Evolutionary conservation across 2,888 invertebrate species (phyloP).

Genomic region (Cremastinae sp.): DNA sequence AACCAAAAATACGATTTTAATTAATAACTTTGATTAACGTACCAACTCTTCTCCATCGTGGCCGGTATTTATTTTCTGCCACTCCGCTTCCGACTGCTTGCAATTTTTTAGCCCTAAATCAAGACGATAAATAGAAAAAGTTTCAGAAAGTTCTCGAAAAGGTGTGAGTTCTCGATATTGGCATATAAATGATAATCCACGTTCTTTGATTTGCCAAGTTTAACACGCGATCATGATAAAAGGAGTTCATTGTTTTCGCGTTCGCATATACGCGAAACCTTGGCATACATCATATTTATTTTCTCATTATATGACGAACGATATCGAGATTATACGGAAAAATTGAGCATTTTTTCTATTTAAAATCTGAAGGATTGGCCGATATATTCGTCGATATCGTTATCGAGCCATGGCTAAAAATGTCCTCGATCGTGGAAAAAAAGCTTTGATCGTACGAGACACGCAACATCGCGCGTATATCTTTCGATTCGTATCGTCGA

Average conservation of each 20-base stretch:
- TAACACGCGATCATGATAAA: conserved; percentile 39
- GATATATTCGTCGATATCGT: conserved; percentile 28
- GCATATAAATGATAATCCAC: conserved; percentile 35
- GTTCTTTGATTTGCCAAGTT: conserved; percentile 40
- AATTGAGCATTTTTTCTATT: conserved; percentile 23
- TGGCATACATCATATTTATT: conserved; percentile 55
- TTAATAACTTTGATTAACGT: too few relatives aligned
- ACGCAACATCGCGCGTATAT: not conserved
- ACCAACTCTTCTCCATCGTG: conserved; percentile 84
- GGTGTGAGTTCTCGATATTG: conserved; percentile 11
- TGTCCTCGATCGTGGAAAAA: not conserved
- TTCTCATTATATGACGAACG: conserved; percentile 13
- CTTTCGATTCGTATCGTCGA: conserved; percentile 3
- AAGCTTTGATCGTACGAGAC: conserved; percentile 7
- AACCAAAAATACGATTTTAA: conserved; percentile 14
- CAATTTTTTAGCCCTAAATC: conserved; percentile 73
- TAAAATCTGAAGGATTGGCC: conserved; percentile 9
- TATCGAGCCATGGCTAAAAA: conserved; percentile 22
- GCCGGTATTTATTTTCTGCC: conserved; percentile 80
- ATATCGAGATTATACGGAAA: conserved; percentile 27
- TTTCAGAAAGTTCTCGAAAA: conserved; percentile 6
- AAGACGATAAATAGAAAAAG: not conserved
- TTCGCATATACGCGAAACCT: conserved; percentile 34
- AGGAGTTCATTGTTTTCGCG: conserved; percentile 50
- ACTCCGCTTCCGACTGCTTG: conserved; percentile 70